Evolutionary conservation across 1,140 invertebrate species (phyloP), one percentile per base, ranked within the genome.

Genomic region (Chlorops oryzae): DNA sequence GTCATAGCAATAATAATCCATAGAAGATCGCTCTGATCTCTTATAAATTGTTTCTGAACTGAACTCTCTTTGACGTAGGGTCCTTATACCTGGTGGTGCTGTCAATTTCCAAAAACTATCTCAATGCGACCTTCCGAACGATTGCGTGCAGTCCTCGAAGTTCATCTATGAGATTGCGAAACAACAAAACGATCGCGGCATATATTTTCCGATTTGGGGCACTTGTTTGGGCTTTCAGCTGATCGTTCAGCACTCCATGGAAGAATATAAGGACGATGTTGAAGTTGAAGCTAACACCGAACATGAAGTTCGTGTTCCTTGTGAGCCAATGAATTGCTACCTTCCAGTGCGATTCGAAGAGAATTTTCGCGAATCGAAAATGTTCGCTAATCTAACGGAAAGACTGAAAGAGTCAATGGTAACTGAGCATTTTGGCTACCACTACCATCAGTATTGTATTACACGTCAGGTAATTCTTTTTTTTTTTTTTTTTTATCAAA

Each of bases 161-260:
- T 41, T 22, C 35, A 81, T 94, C 45, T 81, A 74, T 51, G 78
- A 82, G n/a, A 75, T 84, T 38, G 70, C 79, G 28, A 57, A 78
- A 56, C 66, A 83, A 15, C 89, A 82, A 10, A 90, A 83, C 76
- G 58, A 81, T 6, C 67, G 73, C 0, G 84, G 82, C 2, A 79
- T 83, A 50, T 83, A 84, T 59, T 92, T 92, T 63, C 91, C 92
- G 0, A 65, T 95, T 20, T 87, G 89, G 75, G 92, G 89, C 2
- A 93, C 86, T 3, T 96, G 93, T 65, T 74, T 92, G 6, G 92
- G 92, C 13, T 92, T 92, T 63, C 87, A 96, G 69, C 64, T 92
- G 17, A 66, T 96, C 21, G 77, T 84, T 13, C 84, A 82, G 47
- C 59, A 87, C 3, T n/a, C n/a, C n/a, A n/a, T n/a, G n/a, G n/a